These are phyloP conservation scores for Orgyia antiqua DNA, from an alignment of 2,888 invertebrate genomes.

Conservation along the genomic window DNA sequence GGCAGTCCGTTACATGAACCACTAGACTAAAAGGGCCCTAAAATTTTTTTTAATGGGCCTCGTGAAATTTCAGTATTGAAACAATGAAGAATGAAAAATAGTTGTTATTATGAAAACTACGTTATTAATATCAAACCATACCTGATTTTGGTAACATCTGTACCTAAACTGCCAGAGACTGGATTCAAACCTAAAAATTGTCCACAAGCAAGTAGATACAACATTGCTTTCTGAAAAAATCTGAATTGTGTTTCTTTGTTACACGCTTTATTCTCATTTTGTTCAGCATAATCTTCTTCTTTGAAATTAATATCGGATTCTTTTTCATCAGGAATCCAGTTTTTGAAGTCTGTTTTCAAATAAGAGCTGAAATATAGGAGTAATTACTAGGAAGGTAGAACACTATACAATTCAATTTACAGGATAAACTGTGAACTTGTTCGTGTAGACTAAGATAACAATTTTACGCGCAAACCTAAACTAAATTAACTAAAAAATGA, in stretches of 20 bases:
- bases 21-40: too few relatives aligned
- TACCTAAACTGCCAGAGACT: constrained; percentile 28
- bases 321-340: constrained; percentile 3
- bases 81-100: too few relatives aligned
- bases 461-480: too few relatives aligned
- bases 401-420: not conserved
- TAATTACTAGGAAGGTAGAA: not conserved
- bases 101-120: too few relatives aligned
- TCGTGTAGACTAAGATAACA: too few relatives aligned
- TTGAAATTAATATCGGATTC: not conserved
- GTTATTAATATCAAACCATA: constrained; percentile 11
- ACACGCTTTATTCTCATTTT: too few relatives aligned
- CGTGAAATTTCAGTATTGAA: too few relatives aligned
- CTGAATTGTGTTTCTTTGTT: constrained; percentile 21
- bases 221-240: constrained; percentile 40
- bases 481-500: too few relatives aligned
- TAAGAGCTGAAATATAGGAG: too few relatives aligned
- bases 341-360: constrained; percentile 5
- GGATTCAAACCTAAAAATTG: constrained; percentile 43
- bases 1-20: too few relatives aligned
- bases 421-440: too few relatives aligned
- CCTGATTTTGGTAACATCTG: constrained; percentile 35
- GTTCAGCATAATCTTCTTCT: not conserved
- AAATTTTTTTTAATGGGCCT: too few relatives aligned
- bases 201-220: constrained; percentile 30